A percentile compares a stretch with the other conserved stretches of the same genome.
These are phyloP conservation scores for Cryptophagus acutangulus DNA, from an alignment of 2,888 invertebrate species.

Conservation along the genomic window DNA sequence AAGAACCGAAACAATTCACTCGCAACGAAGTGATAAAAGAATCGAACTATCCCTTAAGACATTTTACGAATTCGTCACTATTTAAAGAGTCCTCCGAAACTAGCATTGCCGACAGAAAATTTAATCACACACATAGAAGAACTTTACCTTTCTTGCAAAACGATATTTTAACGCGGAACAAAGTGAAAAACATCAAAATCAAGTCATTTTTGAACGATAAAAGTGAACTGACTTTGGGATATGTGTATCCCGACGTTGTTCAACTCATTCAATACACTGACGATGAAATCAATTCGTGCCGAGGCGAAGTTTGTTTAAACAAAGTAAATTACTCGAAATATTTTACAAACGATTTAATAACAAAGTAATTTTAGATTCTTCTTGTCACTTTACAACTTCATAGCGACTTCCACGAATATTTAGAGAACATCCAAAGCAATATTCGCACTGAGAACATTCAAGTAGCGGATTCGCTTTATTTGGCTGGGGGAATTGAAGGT, in stretches of 20 bases:
- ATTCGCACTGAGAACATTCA: conserved; percentile 32
- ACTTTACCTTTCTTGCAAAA: too few species aligned
- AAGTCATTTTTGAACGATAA: conserved; percentile 19
- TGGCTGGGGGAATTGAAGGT: conserved; percentile 18
- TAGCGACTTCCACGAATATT: conserved; percentile 30
- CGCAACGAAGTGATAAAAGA: too few species aligned
- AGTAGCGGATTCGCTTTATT: conserved; percentile 29
- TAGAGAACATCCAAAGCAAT: conserved; percentile 28
- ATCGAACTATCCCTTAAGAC: too few species aligned
- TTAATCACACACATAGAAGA: too few species aligned
- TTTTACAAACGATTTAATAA: neutral
- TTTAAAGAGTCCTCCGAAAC: too few species aligned
- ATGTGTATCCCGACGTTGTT: conserved; percentile 29
- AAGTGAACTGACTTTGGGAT: conserved; percentile 23
- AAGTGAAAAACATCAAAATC: too few species aligned
- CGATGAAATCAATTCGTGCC: conserved; percentile 24
- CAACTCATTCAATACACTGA: conserved; percentile 24
- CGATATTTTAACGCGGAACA: too few species aligned
- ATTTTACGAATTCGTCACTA: too few species aligned
- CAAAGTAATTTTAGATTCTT: conserved; percentile 28
- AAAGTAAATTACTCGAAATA: conserved; percentile 21
- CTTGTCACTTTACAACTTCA: conserved; percentile 28
- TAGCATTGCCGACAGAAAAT: too few species aligned
- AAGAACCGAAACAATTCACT: too few species aligned
- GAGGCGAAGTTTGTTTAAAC: conserved; percentile 23